Evolutionary conservation across 2,113 vertebrate species (phyloP), one percentile per base, ranked within the genome.

Genomic region (Delphinapterus leucas): DNA sequence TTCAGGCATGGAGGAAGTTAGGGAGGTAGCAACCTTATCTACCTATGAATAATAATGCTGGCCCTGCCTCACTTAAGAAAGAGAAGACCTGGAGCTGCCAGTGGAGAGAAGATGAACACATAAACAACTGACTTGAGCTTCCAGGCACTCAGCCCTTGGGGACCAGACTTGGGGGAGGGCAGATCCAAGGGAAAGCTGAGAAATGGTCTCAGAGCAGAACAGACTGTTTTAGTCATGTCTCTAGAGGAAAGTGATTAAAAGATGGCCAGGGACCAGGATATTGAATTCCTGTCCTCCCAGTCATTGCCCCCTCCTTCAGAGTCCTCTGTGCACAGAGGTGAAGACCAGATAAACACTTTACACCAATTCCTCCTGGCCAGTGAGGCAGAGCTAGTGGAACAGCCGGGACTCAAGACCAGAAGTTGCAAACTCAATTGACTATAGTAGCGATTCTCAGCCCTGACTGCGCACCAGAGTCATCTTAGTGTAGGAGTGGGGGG

Each of bases 81-180:
- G 17, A 26, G 88, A 70, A 95, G 68, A 67, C 60, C 49, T 47
- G 25, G 55, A 53, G 55, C 81, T 80, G 63, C 67, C 33, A 31
- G 61, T 11, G 21, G 38, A 79, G 60, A 80, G 18, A 89, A 31
- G 12, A 89, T 76, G 58, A 61, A 82, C 20, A 38, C 25, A 55
- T 18, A 77, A 95, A 95, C 79, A 92, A 96, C 47, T 77, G 80
- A 91, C 58, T 76, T 90, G n/a, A 80, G 61, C 67, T 86, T 61
- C 82, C 74, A 77, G 65, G 61, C 47, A 79, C 17, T 96, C 73
- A 80, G 44, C 58, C 63, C 74, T 84, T 83, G 31, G 73, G 74
- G 81, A n/a, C 38, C 36, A 82, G 77, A 74, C 82, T 13, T 68
- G 14, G 58, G 77, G 36, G 41, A 76, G 20, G 55, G 11, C 11